Conservation (phyloP, 2,888 invertebrate genomes). For the Drosophila bunnanda region DNA sequence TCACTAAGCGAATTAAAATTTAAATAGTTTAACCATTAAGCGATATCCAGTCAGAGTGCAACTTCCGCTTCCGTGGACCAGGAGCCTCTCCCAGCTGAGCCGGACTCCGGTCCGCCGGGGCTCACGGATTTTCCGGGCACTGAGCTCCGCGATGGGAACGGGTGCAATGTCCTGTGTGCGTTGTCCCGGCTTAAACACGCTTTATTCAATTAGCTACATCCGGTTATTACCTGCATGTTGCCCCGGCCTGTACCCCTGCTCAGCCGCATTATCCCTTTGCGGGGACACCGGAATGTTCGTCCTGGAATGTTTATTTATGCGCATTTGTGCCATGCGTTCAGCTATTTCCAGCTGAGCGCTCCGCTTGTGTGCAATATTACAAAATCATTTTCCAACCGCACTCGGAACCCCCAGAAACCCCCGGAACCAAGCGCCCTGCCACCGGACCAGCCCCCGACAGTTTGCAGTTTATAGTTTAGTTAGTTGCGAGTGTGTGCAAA, state of each 20-base stretch:
- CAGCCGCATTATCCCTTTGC: slow-evolving; percentile 45
- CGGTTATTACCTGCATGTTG: slow-evolving; percentile 76
- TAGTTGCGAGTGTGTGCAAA: slow-evolving; percentile 53
- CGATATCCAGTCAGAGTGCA: slow-evolving; percentile 55
- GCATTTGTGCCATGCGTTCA: slow-evolving; percentile 60
- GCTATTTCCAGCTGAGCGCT: slow-evolving; percentile 77
- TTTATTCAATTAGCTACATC: slow-evolving; percentile 80
- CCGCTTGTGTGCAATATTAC: slow-evolving; percentile 74
- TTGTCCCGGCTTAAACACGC: slow-evolving; percentile 66
- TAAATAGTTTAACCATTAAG: slow-evolving; percentile 76
- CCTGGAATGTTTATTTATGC: slow-evolving; percentile 66
- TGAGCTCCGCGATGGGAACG: slow-evolving; percentile 5
- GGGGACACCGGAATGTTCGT: slow-evolving; percentile 40
- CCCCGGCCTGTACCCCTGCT: slow-evolving; percentile 8
- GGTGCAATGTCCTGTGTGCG: slow-evolving; percentile 33
- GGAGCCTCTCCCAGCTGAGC: slow-evolving; percentile 25
- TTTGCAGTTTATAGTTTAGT: slow-evolving; percentile 28
- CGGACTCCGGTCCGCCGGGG: slow-evolving; percentile 24
- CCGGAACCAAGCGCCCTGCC: neutral
- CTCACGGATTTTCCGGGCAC: slow-evolving; percentile 47
- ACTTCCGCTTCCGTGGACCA: slow-evolving; percentile 59
- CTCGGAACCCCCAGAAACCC: slow-evolving; percentile 20
- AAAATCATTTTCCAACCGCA: slow-evolving; percentile 77
- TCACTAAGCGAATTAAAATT: slow-evolving; percentile 55
- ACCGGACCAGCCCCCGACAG: neutral